Percentiles rank a stretch among this genome's conserved stretches.
Evolutionary conservation across 2,888 invertebrate species (phyloP).

Genomic region (Drosophila mimica): DNA sequence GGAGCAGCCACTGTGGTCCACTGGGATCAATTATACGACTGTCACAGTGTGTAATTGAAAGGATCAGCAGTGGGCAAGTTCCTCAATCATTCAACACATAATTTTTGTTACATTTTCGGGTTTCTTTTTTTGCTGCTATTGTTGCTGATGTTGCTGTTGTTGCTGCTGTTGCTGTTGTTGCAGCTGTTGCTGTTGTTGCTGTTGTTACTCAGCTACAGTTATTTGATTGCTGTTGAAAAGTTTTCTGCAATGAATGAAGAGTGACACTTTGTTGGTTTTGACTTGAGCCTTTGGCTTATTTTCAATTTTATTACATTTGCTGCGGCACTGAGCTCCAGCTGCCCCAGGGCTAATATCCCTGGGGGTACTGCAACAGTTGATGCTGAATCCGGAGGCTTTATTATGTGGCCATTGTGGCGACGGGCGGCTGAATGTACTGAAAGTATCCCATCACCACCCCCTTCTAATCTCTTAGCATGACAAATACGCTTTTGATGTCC

Average conservation of each 20-base stretch:
- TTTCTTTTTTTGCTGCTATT: constrained; percentile 10
- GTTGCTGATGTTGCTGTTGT: neutral
- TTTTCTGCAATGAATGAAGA: constrained; percentile 69
- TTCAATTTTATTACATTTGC: constrained; percentile 74
- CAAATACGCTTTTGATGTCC: constrained; percentile 79
- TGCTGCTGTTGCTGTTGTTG: constrained; percentile 52
- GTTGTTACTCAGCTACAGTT: constrained; percentile 26
- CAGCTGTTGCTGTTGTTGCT: constrained; percentile 31
- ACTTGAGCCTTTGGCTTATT: constrained; percentile 69
- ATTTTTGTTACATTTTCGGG: constrained; percentile 52
- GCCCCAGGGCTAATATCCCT: constrained; percentile 59
- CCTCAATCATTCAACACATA: constrained; percentile 37
- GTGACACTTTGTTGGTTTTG: constrained; percentile 68
- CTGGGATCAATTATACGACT: constrained; percentile 80
- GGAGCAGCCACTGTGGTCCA: constrained; percentile 54
- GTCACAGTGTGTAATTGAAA: constrained; percentile 82
- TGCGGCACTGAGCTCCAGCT: constrained; percentile 25
- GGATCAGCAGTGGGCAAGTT: constrained; percentile 64
- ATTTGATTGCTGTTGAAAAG: constrained; percentile 75
- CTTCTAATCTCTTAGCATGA: constrained; percentile 71
- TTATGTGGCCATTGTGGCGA: constrained; percentile 73
- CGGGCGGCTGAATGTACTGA: constrained; percentile 24
- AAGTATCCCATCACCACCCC: neutral
- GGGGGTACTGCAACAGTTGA: constrained; percentile 59
- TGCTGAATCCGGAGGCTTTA: constrained; percentile 52